Evolutionary conservation across 1,140 invertebrate genomes (phyloP).

Genomic region (Calephelis virginiensis): DNA sequence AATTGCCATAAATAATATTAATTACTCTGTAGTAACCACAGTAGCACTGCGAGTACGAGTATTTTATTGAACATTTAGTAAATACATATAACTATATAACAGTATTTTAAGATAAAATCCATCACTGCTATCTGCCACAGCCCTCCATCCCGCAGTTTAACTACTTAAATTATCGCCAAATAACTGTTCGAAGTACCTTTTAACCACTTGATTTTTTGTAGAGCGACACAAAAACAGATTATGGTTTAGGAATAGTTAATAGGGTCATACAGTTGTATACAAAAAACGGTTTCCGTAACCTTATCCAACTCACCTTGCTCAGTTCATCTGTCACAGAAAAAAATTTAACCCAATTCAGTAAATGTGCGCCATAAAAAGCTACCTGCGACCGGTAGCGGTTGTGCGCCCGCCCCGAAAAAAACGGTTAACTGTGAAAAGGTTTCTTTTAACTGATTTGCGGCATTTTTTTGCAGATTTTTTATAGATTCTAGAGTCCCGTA

Average conservation of each 20-base stretch:
- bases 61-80: no score
- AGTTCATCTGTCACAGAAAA: conserved; percentile 57
- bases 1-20: no score
- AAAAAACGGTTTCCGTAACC: conserved; percentile 71
- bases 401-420: conserved; percentile 49
- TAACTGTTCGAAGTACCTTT: conserved; percentile 8
- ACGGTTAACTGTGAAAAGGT: conserved; percentile 53
- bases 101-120: no score
- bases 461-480: conserved; percentile 58
- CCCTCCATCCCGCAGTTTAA: not conserved
- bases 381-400: conserved; percentile 64
- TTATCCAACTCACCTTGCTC: conserved; percentile 66
- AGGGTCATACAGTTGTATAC: conserved; percentile 53
- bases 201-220: conserved; percentile 36
- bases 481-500: conserved; percentile 45
- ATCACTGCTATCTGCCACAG: not conserved
- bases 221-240: conserved; percentile 62
- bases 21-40: no score
- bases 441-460: conserved; percentile 41
- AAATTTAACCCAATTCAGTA: conserved; percentile 70
- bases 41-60: no score
- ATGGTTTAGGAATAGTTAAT: conserved; percentile 51
- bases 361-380: conserved; percentile 51
- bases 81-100: no score
- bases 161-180: conserved; percentile 8